These are phyloP conservation scores for Graptemys geographica DNA, from an alignment of 2,797 vertebrate species.

Conservation along the genomic window DNA sequence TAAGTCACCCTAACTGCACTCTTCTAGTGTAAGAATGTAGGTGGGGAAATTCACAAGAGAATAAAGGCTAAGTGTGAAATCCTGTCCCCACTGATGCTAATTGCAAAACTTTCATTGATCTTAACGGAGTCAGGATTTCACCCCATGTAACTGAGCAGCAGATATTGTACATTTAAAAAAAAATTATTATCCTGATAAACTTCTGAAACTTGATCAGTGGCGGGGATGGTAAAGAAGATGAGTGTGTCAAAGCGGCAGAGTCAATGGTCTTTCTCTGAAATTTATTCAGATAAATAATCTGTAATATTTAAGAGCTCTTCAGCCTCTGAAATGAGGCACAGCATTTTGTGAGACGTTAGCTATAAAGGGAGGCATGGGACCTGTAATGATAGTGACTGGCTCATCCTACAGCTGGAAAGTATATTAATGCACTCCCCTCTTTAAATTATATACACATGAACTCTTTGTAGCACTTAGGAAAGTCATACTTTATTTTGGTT, in stretches of 20 bases:
- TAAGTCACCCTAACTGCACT: background rate
- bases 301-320: background rate
- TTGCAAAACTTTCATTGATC: background rate
- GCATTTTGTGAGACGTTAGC: background rate
- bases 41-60: background rate
- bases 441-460: background rate
- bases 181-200: background rate
- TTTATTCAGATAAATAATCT: constrained; percentile 13
- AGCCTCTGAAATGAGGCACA: background rate
- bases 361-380: background rate
- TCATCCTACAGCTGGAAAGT: background rate
- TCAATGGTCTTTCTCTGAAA: background rate
- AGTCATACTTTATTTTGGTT: background rate
- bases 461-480: background rate
- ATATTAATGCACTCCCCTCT: background rate
- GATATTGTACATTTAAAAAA: background rate
- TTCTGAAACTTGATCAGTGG: background rate
- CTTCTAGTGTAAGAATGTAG: background rate
- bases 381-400: background rate
- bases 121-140: background rate
- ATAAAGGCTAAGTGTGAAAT: background rate
- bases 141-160: background rate
- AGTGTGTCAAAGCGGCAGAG: background rate
- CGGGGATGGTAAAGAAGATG: background rate
- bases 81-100: background rate